Evolutionary conservation across 2,888 invertebrate species (phyloP).

Genomic region (Gandaritis pyraliata): DNA sequence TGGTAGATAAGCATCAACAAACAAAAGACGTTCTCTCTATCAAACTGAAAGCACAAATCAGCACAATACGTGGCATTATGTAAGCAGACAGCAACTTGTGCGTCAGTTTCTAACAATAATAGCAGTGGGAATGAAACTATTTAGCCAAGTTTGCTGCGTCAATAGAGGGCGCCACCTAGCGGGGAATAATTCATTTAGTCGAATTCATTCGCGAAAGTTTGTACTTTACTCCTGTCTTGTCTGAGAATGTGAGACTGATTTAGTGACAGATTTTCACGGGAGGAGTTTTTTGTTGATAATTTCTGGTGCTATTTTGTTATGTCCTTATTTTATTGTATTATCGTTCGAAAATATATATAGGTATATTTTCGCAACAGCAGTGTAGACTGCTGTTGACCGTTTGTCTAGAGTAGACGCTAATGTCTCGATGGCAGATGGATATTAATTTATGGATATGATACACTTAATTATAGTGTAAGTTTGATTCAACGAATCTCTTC

Average conservation of each 20-base stretch:
- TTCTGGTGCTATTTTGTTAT: too few relatives aligned
- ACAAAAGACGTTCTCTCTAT: background rate
- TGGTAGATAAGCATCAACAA: background rate
- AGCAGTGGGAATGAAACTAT: conserved; percentile 80
- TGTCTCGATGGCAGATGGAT: too few relatives aligned
- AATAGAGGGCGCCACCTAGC: conserved; percentile 75
- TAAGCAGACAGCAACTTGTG: conserved; percentile 63
- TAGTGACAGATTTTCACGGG: conserved; percentile 2
- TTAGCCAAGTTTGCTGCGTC: conserved; percentile 79
- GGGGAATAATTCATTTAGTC: conserved; percentile 79
- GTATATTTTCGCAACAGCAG: too few relatives aligned
- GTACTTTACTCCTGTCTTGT: conserved; percentile 21
- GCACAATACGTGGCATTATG: conserved; percentile 53
- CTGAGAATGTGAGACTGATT: conserved; percentile 21
- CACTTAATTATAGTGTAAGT: too few relatives aligned
- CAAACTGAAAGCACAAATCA: conserved; percentile 7
- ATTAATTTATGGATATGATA: too few relatives aligned
- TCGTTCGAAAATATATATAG: too few relatives aligned
- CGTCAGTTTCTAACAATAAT: conserved; percentile 80
- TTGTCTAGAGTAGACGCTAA: too few relatives aligned
- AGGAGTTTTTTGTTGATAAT: background rate
- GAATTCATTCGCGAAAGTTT: conserved; percentile 69
- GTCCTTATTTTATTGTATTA: too few relatives aligned
- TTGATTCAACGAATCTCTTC: too few relatives aligned
- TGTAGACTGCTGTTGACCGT: too few relatives aligned